phyloP scores from a whole-genome alignment of 1,140 invertebrate genomes.

The Drosophila tropicalis region DNA sequence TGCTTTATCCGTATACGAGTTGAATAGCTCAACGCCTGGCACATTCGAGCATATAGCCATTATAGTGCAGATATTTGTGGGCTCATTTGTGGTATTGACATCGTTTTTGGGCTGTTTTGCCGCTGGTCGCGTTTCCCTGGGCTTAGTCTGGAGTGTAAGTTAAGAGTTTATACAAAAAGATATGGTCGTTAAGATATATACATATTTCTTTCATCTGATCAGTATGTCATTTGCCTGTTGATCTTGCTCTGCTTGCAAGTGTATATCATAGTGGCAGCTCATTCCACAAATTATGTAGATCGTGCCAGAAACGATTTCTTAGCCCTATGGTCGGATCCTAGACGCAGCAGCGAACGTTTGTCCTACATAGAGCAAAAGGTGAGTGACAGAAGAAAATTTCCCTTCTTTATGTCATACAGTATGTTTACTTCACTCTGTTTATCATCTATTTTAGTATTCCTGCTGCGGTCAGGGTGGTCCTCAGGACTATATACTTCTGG shows the following conservation, averaged over 20 bases:
- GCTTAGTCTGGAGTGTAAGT: constrained; percentile 76
- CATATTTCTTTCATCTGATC: not conserved
- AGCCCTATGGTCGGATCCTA: constrained; percentile 60
- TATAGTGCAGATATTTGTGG: constrained; percentile 78
- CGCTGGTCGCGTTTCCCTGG: constrained; percentile 60
- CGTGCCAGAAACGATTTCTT: constrained; percentile 62
- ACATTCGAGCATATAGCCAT: constrained; percentile 77
- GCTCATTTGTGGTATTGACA: constrained; percentile 75
- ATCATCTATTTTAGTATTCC: constrained; percentile 46
- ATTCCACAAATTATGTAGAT: constrained; percentile 72
- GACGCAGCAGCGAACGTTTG: constrained; percentile 51
- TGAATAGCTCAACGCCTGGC: constrained; percentile 71
- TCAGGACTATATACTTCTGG: constrained; percentile 64
- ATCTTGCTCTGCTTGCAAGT: constrained; percentile 72
- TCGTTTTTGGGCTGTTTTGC: constrained; percentile 77
- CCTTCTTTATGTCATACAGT: too few species aligned
- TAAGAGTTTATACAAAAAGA: too few species aligned
- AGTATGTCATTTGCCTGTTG: constrained; percentile 73
- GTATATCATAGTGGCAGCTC: constrained; percentile 72
- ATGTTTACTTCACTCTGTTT: not conserved
- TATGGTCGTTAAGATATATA: not conserved
- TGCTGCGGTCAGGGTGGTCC: constrained; percentile 65
- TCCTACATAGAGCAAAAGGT: constrained; percentile 67
- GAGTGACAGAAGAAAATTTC: not conserved
- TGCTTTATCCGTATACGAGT: constrained; percentile 71